Percentiles rank a stretch among this genome's conserved stretches.
Conservation (phyloP, 2,888 invertebrate genomes). For the Phaonia tiefii region DNA sequence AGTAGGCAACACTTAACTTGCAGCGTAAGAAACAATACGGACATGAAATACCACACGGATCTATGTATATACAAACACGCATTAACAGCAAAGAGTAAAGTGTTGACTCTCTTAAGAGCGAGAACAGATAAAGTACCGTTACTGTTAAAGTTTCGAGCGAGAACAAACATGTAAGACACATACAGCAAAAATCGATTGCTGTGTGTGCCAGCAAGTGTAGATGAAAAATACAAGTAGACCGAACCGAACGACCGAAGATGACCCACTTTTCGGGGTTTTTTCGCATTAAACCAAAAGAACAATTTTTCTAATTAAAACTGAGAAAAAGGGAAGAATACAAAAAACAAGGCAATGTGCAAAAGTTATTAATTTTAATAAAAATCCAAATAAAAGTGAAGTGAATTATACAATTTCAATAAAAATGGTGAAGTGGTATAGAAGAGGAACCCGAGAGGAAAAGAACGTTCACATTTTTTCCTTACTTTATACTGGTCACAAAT, state of each 20-base stretch:
- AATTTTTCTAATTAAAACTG: slow-evolving; percentile 74
- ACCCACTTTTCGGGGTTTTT: slow-evolving; percentile 78
- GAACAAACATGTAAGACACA: slow-evolving; percentile 64
- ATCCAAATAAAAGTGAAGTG: slow-evolving; percentile 28
- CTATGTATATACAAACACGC: slow-evolving; percentile 37
- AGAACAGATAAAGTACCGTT: slow-evolving; percentile 54
- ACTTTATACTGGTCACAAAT: slow-evolving; percentile 41
- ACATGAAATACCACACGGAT: slow-evolving; percentile 43
- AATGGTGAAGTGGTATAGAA: slow-evolving; percentile 17
- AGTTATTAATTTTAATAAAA: slow-evolving; percentile 46
- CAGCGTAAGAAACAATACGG: slow-evolving; percentile 52
- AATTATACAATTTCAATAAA: slow-evolving; percentile 36
- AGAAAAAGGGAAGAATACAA: slow-evolving; percentile 67
- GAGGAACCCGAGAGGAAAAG: slow-evolving; percentile 33
- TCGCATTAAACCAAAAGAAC: slow-evolving; percentile 77
- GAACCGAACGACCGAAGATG: slow-evolving; percentile 77
- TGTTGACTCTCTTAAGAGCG: slow-evolving; percentile 39
- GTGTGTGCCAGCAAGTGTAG: slow-evolving; percentile 62
- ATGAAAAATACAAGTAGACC: slow-evolving; percentile 74
- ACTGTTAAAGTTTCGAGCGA: slow-evolving; percentile 66
- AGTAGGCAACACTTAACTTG: slow-evolving; percentile 58
- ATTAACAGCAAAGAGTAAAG: slow-evolving; percentile 44
- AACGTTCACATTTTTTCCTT: slow-evolving; percentile 41
- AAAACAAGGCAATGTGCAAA: slow-evolving; percentile 53
- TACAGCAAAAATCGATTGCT: slow-evolving; percentile 77